Percentiles rank a stretch among this genome's conserved stretches.
Conservation (phyloP, 2,797 vertebrate genomes). For the Phaenicophaeus curvirostris region DNA sequence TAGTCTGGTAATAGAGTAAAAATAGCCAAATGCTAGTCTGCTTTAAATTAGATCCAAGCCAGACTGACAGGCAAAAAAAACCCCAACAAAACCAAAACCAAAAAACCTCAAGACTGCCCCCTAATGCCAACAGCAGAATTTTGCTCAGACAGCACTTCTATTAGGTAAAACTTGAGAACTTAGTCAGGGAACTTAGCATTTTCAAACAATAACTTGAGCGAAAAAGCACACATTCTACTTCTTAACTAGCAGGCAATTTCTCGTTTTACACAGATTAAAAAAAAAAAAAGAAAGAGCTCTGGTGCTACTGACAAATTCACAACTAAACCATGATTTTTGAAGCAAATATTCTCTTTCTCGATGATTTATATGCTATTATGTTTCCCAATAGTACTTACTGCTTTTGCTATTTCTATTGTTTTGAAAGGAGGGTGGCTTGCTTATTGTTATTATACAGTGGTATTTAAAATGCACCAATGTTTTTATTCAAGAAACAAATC, state of each 20-base stretch:
- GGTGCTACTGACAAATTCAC: background rate
- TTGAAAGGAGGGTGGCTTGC: background rate
- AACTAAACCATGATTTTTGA: background rate
- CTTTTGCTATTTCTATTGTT: background rate
- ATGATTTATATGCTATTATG: background rate
- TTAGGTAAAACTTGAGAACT: background rate
- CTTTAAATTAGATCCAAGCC: background rate
- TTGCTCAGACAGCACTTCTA: background rate
- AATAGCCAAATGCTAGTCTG: background rate
- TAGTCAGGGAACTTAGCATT: background rate
- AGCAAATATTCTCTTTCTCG: background rate
- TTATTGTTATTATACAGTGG: background rate
- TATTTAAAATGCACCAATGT: background rate
- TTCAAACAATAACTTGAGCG: background rate
- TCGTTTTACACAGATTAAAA: background rate
- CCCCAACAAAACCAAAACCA: background rate
- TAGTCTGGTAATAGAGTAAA: background rate
- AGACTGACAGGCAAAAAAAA: background rate
- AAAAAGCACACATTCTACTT: background rate
- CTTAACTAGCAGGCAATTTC: background rate
- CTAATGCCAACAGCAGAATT: constrained; percentile 16
- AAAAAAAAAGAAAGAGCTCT: background rate
- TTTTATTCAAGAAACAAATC: background rate
- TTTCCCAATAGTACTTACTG: background rate
- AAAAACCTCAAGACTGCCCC: background rate